Percentiles rank a stretch among this genome's conserved stretches.
Evolutionary conservation across 2,888 invertebrate genomes (phyloP).

Genomic region (Agonopterix subpropinquella): DNA sequence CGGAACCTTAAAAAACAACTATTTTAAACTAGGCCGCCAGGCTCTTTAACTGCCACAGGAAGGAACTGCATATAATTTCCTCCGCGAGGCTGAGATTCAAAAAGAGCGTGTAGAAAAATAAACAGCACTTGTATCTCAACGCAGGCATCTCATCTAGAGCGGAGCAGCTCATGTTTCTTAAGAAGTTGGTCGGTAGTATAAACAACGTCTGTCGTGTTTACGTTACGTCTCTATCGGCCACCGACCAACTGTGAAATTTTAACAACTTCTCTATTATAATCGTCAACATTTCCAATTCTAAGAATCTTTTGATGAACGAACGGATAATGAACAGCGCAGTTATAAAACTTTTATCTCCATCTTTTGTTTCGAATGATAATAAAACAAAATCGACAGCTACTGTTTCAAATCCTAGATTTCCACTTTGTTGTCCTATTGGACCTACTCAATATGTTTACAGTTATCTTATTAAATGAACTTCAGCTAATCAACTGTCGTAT

Average conservation of each 20-base stretch:
- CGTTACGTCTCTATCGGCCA: conserved; percentile 33
- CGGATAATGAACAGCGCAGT: background rate
- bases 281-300: too few species aligned
- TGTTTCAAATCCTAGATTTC: too few species aligned
- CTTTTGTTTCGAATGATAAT: too few species aligned
- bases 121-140: conserved; percentile 65
- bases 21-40: too few species aligned
- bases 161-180: conserved; percentile 52
- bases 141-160: conserved; percentile 60
- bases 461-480: too few species aligned
- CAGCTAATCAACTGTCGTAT: too few species aligned
- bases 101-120: conserved; percentile 55
- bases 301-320: background rate
- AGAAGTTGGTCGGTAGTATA: conserved; percentile 51
- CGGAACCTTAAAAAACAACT: too few species aligned
- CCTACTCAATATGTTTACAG: too few species aligned
- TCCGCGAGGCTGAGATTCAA: conserved; percentile 32
- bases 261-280: conserved; percentile 23
- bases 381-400: too few species aligned
- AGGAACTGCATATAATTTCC: conserved; percentile 50
- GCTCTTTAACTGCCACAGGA: background rate
- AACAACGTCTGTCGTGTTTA: conserved; percentile 55
- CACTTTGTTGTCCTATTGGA: too few species aligned
- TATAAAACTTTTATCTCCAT: too few species aligned
- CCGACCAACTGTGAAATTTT: conserved; percentile 31